Evolutionary conservation across 2,888 invertebrate species (phyloP).

Genomic region (Carpatolechia fugitivella): DNA sequence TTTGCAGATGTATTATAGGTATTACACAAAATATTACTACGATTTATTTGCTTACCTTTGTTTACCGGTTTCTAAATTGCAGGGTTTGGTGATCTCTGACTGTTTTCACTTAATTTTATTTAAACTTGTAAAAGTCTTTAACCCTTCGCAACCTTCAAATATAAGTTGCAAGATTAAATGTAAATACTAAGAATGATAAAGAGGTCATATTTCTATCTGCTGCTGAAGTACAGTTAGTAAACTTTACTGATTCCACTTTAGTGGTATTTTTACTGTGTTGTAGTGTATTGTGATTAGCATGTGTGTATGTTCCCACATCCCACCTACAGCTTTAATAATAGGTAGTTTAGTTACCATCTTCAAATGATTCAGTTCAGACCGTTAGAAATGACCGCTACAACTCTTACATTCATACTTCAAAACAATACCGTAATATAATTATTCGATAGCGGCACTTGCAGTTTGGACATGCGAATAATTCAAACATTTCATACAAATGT

Average conservation of each 20-base stretch:
- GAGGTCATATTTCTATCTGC: too few relatives aligned
- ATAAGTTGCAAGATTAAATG: too few relatives aligned
- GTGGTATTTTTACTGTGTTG: not conserved
- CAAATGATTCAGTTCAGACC: conserved; percentile 7
- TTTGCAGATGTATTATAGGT: conserved; percentile 14
- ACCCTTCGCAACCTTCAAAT: too few relatives aligned
- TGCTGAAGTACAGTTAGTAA: too few relatives aligned
- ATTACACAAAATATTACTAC: conserved; percentile 42
- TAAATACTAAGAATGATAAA: too few relatives aligned
- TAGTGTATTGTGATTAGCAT: not conserved
- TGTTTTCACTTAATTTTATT: not conserved
- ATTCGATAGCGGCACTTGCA: conserved; percentile 36
- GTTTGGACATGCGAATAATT: conserved; percentile 30
- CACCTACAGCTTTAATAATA: too few relatives aligned
- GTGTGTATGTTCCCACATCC: too few relatives aligned
- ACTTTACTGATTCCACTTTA: too few relatives aligned
- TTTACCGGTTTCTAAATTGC: conserved; percentile 39
- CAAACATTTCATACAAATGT: conserved; percentile 32
- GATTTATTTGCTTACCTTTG: conserved; percentile 24
- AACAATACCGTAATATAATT: conserved; percentile 20
- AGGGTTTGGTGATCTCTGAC: not conserved
- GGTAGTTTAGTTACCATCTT: not conserved
- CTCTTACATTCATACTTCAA: conserved; percentile 2
- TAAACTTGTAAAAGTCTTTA: too few relatives aligned
- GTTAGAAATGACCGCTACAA: conserved; percentile 17